A percentile compares a stretch with the other conserved stretches of the same genome.
phyloP scores from a whole-genome alignment of 1,140 invertebrate species.

The Stegodyphus mimosarum region DNA sequence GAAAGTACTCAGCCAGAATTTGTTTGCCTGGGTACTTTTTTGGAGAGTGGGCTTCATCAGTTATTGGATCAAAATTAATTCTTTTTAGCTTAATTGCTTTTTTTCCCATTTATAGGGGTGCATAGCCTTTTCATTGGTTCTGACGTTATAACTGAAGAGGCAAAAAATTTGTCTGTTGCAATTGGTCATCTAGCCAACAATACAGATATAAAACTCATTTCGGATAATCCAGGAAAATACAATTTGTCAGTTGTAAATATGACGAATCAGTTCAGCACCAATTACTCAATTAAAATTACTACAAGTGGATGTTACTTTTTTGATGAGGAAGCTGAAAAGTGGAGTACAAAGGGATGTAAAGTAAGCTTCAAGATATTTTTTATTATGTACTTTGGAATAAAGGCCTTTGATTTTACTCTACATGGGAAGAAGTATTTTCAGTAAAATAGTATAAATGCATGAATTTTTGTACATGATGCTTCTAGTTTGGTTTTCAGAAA shows the following conservation, averaged over 20 bases:
- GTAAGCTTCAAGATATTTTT: constrained; percentile 5
- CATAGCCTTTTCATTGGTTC: constrained; percentile 39
- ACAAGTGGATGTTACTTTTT: constrained; percentile 54
- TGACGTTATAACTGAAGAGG: constrained; percentile 13
- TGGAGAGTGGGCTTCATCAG: too few relatives aligned
- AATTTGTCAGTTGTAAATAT: constrained; percentile 47
- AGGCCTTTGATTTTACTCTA: too few relatives aligned
- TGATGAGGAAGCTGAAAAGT: constrained; percentile 30
- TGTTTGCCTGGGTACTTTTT: too few relatives aligned
- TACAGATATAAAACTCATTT: constrained; percentile 7
- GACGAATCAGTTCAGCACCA: constrained; percentile 45
- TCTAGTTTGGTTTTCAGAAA: too few relatives aligned
- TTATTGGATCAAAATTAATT: too few relatives aligned
- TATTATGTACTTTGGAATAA: too few relatives aligned
- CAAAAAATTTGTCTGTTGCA: constrained; percentile 41
- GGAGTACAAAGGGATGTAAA: constrained; percentile 48
- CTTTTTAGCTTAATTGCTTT: background rate
- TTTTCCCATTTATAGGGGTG: constrained; percentile 26
- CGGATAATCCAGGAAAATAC: constrained; percentile 4
- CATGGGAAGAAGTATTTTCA: too few relatives aligned
- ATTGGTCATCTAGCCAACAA: constrained; percentile 44
- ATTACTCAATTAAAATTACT: constrained; percentile 35
- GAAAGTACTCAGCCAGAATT: too few relatives aligned
- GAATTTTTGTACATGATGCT: too few relatives aligned
- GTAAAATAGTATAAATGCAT: too few relatives aligned